phyloP scores from a whole-genome alignment of 2,113 vertebrate genomes.

The Lontra canadensis region DNA sequence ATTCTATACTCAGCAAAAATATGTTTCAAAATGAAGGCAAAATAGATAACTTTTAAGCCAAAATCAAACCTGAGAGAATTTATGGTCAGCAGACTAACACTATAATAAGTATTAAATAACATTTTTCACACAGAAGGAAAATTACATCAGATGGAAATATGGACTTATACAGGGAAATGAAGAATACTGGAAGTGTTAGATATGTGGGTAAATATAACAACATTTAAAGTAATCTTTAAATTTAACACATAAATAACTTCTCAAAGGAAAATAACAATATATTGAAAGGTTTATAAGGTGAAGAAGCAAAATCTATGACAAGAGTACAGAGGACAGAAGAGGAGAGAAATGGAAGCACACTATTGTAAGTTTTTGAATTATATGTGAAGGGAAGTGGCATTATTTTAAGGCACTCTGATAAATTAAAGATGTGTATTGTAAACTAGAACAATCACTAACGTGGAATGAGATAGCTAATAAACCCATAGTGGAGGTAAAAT shows the following conservation, averaged over 20 bases:
- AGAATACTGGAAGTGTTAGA: neutral
- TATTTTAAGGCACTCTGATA: too few relatives aligned
- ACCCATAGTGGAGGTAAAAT: neutral
- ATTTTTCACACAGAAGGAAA: neutral
- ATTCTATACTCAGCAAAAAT: neutral
- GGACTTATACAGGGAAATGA: neutral
- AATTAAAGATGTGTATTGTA: neutral
- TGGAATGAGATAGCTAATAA: neutral
- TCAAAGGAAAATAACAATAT: neutral
- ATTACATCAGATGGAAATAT: neutral
- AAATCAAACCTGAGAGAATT: neutral
- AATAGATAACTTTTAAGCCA: neutral
- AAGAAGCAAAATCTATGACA: neutral
- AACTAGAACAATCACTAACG: neutral
- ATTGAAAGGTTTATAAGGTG: neutral
- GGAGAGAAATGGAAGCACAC: rapidly evolving
- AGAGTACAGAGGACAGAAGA: neutral
- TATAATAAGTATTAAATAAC: neutral
- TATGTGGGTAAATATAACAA: neutral
- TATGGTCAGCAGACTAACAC: neutral
- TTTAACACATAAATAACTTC: neutral
- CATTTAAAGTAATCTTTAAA: neutral
- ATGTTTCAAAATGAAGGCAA: neutral
- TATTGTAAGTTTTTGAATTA: too few relatives aligned
- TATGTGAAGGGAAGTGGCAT: rapidly evolving